Percentiles rank a stretch among this genome's conserved stretches.
These are phyloP conservation scores for Bombus confusus DNA, from an alignment of 1,140 invertebrate genomes.

Conservation along the genomic window DNA sequence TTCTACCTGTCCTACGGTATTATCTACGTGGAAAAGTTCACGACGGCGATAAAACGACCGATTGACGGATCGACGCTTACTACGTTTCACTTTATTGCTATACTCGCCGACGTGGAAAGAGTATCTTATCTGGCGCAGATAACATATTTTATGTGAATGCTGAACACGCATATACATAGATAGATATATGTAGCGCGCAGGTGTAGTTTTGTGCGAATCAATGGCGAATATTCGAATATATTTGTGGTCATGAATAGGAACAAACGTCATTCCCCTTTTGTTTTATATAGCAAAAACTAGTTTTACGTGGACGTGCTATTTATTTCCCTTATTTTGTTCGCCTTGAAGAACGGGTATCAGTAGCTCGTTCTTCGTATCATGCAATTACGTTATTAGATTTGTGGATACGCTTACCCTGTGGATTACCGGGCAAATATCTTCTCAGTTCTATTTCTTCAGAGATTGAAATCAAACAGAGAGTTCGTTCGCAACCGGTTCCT, in stretches of 20 bases:
- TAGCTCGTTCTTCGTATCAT: neutral
- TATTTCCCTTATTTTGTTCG: neutral
- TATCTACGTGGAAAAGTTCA: constrained; percentile 22
- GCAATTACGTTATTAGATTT: constrained; percentile 40
- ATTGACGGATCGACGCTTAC: constrained; percentile 40
- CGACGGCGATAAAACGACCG: constrained; percentile 46
- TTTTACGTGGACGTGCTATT: neutral
- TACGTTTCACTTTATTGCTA: constrained; percentile 40
- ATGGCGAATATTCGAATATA: neutral
- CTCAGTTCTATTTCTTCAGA: neutral
- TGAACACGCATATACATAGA: neutral
- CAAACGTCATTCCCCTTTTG: neutral
- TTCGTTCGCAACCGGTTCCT: too few relatives aligned
- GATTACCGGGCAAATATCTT: constrained; percentile 8
- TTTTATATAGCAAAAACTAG: neutral
- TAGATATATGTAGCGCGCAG: neutral
- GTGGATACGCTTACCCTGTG: neutral
- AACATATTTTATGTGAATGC: neutral
- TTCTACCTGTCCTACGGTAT: constrained; percentile 30
- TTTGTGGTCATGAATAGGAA: neutral
- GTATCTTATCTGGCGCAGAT: constrained; percentile 48
- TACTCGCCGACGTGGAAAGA: neutral
- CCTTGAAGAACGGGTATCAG: neutral
- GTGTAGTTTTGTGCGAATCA: neutral
- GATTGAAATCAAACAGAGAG: constrained; percentile 6